Evolutionary conservation across 2,888 invertebrate genomes (phyloP).

Genomic region (Sinopyrophorus schimmeli): DNA sequence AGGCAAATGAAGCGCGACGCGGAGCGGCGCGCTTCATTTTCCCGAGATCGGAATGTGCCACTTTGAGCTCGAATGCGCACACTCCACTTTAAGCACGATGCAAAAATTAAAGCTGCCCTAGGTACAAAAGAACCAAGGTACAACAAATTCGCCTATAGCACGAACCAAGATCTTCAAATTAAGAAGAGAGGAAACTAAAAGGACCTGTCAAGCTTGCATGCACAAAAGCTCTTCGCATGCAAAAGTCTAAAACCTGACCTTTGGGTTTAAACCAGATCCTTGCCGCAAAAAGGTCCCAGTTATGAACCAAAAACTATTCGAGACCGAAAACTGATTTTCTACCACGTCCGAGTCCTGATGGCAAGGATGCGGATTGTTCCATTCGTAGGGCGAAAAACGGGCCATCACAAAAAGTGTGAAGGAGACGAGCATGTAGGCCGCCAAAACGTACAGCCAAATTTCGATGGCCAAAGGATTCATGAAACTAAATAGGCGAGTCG

Average conservation of each 20-base stretch:
- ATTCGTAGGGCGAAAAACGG: slow-evolving; percentile 95
- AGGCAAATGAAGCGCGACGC: too few species aligned
- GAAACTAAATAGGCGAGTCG: slow-evolving; percentile 90
- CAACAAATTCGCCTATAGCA: too few species aligned
- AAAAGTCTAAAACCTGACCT: slow-evolving; percentile 59
- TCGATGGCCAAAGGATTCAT: slow-evolving; percentile 94
- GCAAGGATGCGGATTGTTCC: slow-evolving; percentile 83
- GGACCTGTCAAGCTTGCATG: slow-evolving; percentile 5
- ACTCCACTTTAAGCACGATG: too few species aligned
- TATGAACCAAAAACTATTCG: slow-evolving; percentile 91
- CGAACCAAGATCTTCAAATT: too few species aligned
- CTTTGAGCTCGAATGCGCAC: neutral
- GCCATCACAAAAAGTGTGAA: slow-evolving; percentile 96
- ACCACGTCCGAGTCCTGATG: slow-evolving; percentile 81
- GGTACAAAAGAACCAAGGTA: too few species aligned
- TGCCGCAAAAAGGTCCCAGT: slow-evolving; percentile 87
- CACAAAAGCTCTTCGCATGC: slow-evolving; percentile 12
- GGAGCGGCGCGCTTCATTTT: too few species aligned
- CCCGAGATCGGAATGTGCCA: too few species aligned
- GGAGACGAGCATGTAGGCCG: slow-evolving; percentile 91
- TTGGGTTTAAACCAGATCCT: slow-evolving; percentile 83
- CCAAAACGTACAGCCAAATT: slow-evolving; percentile 94
- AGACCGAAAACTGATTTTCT: slow-evolving; percentile 95
- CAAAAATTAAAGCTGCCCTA: too few species aligned
- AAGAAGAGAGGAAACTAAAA: too few species aligned